These are phyloP conservation scores for Drosophila nikananu DNA, from an alignment of 1,140 invertebrate species.

Conservation along the genomic window DNA sequence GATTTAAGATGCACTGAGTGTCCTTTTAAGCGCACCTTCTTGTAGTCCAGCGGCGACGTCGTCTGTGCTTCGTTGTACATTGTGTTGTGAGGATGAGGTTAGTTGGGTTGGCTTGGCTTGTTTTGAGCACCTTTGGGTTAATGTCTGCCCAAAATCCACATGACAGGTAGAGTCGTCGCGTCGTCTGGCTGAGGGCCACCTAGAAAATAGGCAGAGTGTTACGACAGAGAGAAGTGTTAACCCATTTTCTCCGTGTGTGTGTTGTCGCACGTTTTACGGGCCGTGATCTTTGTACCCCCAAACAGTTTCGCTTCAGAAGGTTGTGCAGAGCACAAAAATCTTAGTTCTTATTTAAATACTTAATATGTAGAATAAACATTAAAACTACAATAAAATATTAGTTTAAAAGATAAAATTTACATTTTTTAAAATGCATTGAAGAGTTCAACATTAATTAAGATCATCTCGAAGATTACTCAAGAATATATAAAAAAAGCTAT, in stretches of 20 bases:
- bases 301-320: conserved; percentile 76
- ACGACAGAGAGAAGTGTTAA: conserved; percentile 60
- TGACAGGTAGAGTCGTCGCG: conserved; percentile 41
- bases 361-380: neutral
- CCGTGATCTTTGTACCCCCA: conserved; percentile 73
- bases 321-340: neutral
- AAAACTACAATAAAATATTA: neutral
- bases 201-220: conserved; percentile 74
- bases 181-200: conserved; percentile 39
- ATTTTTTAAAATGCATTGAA: too few species aligned
- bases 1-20: neutral
- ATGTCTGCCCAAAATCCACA: conserved; percentile 38
- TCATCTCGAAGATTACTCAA: too few species aligned
- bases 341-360: neutral
- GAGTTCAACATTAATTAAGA: too few species aligned
- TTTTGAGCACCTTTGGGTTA: conserved; percentile 33
- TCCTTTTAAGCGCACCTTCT: conserved; percentile 79
- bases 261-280: conserved; percentile 55
- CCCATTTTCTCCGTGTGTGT: conserved; percentile 62
- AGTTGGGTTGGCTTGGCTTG: neutral
- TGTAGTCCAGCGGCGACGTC: conserved; percentile 48
- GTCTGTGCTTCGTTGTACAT: conserved; percentile 63
- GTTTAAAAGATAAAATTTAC: too few species aligned
- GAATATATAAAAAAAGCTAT: too few species aligned
- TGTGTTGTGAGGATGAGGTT: conserved; percentile 24